Base-by-base conservation (phyloP, 2,113 vertebrate species). In the Leucopternis melanops region DNA sequence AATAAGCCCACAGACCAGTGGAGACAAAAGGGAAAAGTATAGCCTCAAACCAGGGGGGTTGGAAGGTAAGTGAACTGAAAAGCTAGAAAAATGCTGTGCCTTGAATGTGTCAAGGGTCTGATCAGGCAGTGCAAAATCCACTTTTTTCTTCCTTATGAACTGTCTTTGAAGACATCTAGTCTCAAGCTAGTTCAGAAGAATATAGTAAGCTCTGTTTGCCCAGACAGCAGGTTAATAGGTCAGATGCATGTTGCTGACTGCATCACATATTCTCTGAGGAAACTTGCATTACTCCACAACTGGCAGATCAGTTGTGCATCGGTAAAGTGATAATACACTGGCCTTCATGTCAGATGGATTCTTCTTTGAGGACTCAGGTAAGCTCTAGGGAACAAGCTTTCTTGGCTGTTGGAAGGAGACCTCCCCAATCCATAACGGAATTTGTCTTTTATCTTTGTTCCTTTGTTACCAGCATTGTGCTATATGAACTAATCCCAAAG, bases 1-100 rank as follows among this genome's bases (percentile, higher is more conserved):
- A 92, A 73, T 74, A 78, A 85, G 6, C 14, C 5, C 4, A 54
- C 5, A 57, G 27, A 45, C 3, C 3, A n/a, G 6, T 23, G 13
- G 9, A 55, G 18, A 25, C 2, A 25, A 70, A 86, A 84, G 1
- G 0, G 0, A 58, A 65, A 23, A 77, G 6, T 16, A 49, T 9
- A 62, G 9, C 4, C 13, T 85, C 52, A 78, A 72, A 85, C 5
- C 13, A 63, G 13, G 27, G 4, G n/a, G n/a, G n/a, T n/a, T n/a
- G n/a, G n/a, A n/a, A n/a, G n/a, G 99, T 99, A 98, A 97, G 97
- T 85, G 55, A 47, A 65, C n/a, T 75, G 49, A 73, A 72, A 94
- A 90, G 32, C 25, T 74, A 38, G 47, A 80, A 71, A 93, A 83
- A 50, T 75, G 12, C 25, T 61, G 12, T 36, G 26, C 1, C 1